Evolutionary conservation across 2,113 vertebrate species (phyloP), one percentile per base, ranked within the genome.

Genomic region (Erythrocercus mccallii): DNA sequence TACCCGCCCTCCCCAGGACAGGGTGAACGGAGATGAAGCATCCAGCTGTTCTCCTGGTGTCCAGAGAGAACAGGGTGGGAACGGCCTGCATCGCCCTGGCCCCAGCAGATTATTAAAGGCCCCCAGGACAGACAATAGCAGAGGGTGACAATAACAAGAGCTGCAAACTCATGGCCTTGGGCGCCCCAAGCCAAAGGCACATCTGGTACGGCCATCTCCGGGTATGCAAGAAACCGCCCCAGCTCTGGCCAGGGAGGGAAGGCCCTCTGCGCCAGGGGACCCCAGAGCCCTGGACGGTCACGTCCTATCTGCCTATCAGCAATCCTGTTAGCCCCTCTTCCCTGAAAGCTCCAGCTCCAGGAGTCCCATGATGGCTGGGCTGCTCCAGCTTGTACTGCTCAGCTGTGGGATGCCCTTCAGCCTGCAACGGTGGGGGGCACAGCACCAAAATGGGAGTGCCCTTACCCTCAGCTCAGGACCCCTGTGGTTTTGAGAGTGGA

Each of bases 191-290:
- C 83, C 92, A 94, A 95, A 88, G 86, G n/a, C 65, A 92, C 95
- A 97, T 96, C 94, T 96, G 94, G 56, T 90, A 81, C 44, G 83
- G 65, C 28, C 38, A 96, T 96, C 89, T 87, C 89, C 37, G 12
- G 50, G 74, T 6, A 4, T 48, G 31, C 71, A 54, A 90, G 50
- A 88, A 95, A 93, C 66, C 8, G 8, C n/a, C 25, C 42, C 2
- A 3, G 57, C 64, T 81, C 33, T 15, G 15, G 57, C 33, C 68
- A 42, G 15, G 44, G 65, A 93, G n/a, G 8, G 48, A 79, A 86
- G 50, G 58, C 7, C 17, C 42, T 35, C 5, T 2, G 61, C 5
- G 1, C 60, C 2, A 3, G 33, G 35, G 78, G 85, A 95, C 78
- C 48, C 51, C 30, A 42, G 70, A 84, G 68, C 25, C 44, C 35